Percentiles rank a stretch among this genome's conserved stretches.
Conservation (phyloP, 2,888 invertebrate species). For the Pachydiplax longipennis region DNA sequence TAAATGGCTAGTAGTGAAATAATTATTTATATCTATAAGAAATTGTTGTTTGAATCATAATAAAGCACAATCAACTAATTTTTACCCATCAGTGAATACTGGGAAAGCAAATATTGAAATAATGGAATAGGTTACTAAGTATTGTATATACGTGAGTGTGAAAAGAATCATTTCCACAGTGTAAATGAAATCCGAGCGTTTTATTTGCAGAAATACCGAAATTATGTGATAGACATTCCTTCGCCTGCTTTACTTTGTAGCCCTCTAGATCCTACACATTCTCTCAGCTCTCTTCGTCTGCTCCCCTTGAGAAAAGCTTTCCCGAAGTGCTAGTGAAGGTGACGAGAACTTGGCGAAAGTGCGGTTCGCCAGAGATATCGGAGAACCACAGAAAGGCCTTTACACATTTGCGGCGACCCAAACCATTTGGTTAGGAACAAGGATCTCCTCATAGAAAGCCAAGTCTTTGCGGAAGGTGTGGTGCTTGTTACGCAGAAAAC, state of each 20-base stretch:
- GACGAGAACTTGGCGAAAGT: neutral
- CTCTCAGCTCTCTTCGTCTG: neutral
- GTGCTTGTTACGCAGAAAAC: neutral
- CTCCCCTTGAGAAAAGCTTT: neutral
- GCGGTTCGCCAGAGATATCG: neutral
- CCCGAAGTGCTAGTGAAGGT: neutral
- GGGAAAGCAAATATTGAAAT: too few relatives aligned
- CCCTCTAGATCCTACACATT: neutral
- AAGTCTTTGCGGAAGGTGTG: neutral
- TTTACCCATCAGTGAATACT: too few relatives aligned
- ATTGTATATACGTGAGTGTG: too few relatives aligned
- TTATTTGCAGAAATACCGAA: too few relatives aligned
- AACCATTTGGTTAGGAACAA: neutral
- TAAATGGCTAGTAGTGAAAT: too few relatives aligned
- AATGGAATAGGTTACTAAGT: too few relatives aligned
- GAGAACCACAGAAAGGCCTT: neutral
- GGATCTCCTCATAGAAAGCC: neutral
- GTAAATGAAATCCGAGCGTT: too few relatives aligned
- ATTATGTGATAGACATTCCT: too few relatives aligned
- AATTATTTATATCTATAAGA: too few relatives aligned
- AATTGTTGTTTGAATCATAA: too few relatives aligned
- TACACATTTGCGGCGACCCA: neutral
- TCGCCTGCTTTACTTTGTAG: neutral
- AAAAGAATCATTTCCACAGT: too few relatives aligned
- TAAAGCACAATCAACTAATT: too few relatives aligned